Conservation (phyloP, 2,888 invertebrate genomes). For the Temnothorax ravouxi region DNA sequence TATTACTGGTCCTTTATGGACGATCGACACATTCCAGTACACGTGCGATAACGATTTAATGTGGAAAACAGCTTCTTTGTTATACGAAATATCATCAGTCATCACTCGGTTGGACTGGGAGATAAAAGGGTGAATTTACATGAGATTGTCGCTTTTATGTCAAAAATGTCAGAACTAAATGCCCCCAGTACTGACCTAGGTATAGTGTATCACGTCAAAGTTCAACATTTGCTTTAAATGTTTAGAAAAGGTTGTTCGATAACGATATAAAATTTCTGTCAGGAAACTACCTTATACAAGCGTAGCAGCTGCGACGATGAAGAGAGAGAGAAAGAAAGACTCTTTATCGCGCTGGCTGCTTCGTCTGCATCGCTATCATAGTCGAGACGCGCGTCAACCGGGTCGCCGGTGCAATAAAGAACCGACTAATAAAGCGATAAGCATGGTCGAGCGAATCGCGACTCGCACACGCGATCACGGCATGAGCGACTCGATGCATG, state of each 20-base stretch:
- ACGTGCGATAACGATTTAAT: background rate
- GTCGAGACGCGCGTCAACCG: slow-evolving; percentile 53
- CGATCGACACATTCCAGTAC: background rate
- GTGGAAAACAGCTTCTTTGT: background rate
- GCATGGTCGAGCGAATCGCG: slow-evolving; percentile 67
- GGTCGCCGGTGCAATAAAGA: slow-evolving; percentile 70
- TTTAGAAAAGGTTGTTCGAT: background rate
- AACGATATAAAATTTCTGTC: slow-evolving; percentile 9
- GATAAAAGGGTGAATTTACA: background rate
- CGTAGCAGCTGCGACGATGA: slow-evolving; percentile 16
- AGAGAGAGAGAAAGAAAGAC: background rate
- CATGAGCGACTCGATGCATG: slow-evolving; percentile 57
- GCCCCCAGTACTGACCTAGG: background rate
- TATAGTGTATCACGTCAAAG: background rate
- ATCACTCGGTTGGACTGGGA: background rate
- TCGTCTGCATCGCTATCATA: slow-evolving; percentile 46
- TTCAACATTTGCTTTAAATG: slow-evolving; percentile 8
- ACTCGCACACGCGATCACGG: slow-evolving; percentile 60
- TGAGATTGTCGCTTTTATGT: background rate
- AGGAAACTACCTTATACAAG: background rate
- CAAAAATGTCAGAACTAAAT: background rate
- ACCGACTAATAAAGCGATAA: slow-evolving; percentile 72
- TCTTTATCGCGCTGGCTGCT: slow-evolving; percentile 31
- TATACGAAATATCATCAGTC: background rate
- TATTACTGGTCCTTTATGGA: background rate